A percentile compares a stretch with the other conserved stretches of the same genome.
Evolutionary conservation across 1,140 invertebrate genomes (phyloP).

Genomic region (Protaetia brevitarsis): DNA sequence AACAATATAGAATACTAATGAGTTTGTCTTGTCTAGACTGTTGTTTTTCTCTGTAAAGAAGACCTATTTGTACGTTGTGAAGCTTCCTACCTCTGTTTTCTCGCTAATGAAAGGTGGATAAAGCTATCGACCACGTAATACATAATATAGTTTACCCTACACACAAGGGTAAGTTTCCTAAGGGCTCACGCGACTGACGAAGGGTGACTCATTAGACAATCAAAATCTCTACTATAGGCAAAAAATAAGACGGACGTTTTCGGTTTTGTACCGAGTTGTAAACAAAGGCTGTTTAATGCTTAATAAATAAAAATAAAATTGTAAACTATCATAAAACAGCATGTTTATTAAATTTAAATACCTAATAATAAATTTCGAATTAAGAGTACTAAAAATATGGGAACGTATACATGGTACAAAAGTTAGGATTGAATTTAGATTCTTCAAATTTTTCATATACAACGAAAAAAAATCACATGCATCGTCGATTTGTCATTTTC

Average conservation of each 20-base stretch:
- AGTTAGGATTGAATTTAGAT: too few relatives aligned
- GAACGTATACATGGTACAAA: too few relatives aligned
- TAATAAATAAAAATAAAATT: too few relatives aligned
- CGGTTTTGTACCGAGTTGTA: neutral
- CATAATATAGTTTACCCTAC: slow-evolving; percentile 1
- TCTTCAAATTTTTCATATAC: neutral
- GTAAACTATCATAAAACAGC: too few relatives aligned
- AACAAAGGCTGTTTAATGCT: neutral
- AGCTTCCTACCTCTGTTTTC: slow-evolving; percentile 12
- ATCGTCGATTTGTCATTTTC: neutral
- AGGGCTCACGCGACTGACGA: slow-evolving; percentile 12
- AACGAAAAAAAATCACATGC: neutral
- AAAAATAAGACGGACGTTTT: neutral
- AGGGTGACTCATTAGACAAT: slow-evolving; percentile 2
- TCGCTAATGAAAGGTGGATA: slow-evolving; percentile 9
- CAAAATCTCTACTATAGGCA: neutral
- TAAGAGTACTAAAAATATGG: too few relatives aligned
- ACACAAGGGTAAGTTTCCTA: slow-evolving; percentile 8
- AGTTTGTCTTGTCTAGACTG: neutral
- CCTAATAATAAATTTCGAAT: too few relatives aligned
- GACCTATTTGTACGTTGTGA: neutral
- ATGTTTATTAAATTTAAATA: too few relatives aligned
- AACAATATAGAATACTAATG: slow-evolving; percentile 3
- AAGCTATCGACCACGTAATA: slow-evolving; percentile 13
- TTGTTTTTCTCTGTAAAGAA: neutral